Evolutionary conservation across 2,888 invertebrate genomes (phyloP), one percentile per base, ranked within the genome.

Genomic region (Zonitis immaculata): DNA sequence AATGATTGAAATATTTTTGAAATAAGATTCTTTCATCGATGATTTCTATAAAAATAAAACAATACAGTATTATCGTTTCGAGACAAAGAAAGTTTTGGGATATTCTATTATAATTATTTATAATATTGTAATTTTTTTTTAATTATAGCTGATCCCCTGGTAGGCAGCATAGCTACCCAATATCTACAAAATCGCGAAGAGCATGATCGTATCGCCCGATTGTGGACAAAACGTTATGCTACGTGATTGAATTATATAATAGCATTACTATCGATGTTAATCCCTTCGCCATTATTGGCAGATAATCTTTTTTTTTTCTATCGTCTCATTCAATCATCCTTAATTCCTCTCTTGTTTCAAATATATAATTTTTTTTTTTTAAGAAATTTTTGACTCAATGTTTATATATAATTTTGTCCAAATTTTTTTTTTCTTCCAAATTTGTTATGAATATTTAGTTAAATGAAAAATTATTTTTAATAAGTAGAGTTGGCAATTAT

Each of bases 171-270:
- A 81, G 98, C 97, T 48, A 95, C 95, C 62, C 97, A 98, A 82
- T 98, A 95, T 81, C 83, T 95, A 67, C 95, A 95, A 79, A 96
- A 98, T 78, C 84, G 96, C 58, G 95, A 95, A 74, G 97, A 98
- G 76, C 97, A 98, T 75, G 97, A 98, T 78, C 88, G 95, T 75
- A 95, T 95, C 77, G 98, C 98, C 65, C 88, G 96, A 77, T 87
- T 95, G 73, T 98, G 98, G 98, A 98, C 98, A 75, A 96, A 96
- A 78, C 88, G 97, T 71, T 98, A 93, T 73, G 94, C 94, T 66
- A 93, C 93, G 86, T 92, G 89, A 91, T 84, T 80, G 65, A 73
- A 51, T 73, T 66, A 71, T 68, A 66, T 50, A 56, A 47, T 48
- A 49, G 56, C 63, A 56, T 66, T 63, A 64, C 67, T 72, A 67